A percentile compares a stretch with the other conserved stretches of the same genome.
Evolutionary conservation across 2,888 invertebrate genomes (phyloP).

Genomic region (Eristalis arbustorum): DNA sequence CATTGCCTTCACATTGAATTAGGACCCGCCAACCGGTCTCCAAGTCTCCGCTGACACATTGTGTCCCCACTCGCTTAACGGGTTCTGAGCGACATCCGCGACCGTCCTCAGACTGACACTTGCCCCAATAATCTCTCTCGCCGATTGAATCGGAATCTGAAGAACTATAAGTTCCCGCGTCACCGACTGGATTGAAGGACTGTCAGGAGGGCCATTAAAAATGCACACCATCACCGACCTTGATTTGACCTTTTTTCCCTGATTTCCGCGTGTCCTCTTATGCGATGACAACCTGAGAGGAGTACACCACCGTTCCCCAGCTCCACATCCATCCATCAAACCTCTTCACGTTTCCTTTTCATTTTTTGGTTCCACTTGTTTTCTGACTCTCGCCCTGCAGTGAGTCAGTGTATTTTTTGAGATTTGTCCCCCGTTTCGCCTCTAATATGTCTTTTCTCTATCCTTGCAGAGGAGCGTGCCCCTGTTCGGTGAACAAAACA

Average conservation of each 20-base stretch:
- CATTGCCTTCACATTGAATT: no score
- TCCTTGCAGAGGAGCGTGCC: slow-evolving; percentile 85
- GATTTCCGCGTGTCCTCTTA: not conserved
- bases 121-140: not conserved
- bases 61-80: no score
- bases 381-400: not conserved
- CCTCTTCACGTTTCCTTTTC: slow-evolving; percentile 17
- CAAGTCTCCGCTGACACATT: no score
- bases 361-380: not conserved
- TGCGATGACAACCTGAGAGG: not conserved
- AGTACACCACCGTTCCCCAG: not conserved
- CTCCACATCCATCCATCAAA: slow-evolving; percentile 38
- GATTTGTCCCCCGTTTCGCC: slow-evolving; percentile 37
- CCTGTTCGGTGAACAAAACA: slow-evolving; percentile 88
- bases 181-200: not conserved
- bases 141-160: not conserved
- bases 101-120: not conserved
- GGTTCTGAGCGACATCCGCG: not conserved
- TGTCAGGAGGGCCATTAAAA: slow-evolving; percentile 1
- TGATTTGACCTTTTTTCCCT: slow-evolving; percentile 9
- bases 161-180: not conserved
- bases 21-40: no score
- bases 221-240: not conserved
- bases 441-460: slow-evolving; percentile 50
- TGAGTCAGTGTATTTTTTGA: slow-evolving; percentile 12